These are phyloP conservation scores for Hirtodrosophila confusa DNA, from an alignment of 2,888 invertebrate species.

Conservation along the genomic window DNA sequence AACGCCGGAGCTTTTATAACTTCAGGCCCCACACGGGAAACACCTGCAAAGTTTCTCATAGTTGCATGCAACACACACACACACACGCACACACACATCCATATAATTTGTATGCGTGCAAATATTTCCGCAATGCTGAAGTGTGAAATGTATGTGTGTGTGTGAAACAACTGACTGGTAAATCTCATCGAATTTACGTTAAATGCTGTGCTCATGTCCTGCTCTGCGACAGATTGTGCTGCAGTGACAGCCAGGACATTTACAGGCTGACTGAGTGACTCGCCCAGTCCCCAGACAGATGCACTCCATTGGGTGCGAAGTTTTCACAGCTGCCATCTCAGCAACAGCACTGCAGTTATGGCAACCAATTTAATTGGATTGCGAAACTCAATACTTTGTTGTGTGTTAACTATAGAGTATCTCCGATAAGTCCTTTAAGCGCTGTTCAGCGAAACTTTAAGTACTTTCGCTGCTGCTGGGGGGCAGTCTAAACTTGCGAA, in stretches of 20 bases:
- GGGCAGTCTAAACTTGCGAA: conserved; percentile 21
- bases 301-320: conserved; percentile 6
- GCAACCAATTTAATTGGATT: conserved; percentile 67
- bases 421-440: neutral
- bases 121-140: conserved; percentile 59
- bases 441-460: conserved; percentile 6
- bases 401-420: neutral
- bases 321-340: conserved; percentile 13
- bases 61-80: conserved; percentile 22
- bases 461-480: conserved; percentile 5
- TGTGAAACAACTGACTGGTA: conserved; percentile 26
- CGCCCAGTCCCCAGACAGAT: conserved; percentile 11
- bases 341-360: conserved; percentile 42
- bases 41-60: conserved; percentile 75
- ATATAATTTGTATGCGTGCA: conserved; percentile 41
- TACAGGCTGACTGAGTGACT: conserved; percentile 16
- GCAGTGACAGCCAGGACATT: conserved; percentile 32
- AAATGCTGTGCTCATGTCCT: conserved; percentile 33
- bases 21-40: conserved; percentile 23
- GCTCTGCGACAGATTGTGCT: conserved; percentile 48
- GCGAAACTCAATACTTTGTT: conserved; percentile 65
- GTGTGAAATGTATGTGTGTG: conserved; percentile 33
- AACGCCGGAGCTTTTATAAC: conserved; percentile 46
- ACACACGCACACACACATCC: no score
- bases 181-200: conserved; percentile 53